Conservation (phyloP, 2,888 invertebrate species). For the Embidobia sp. region DNA sequence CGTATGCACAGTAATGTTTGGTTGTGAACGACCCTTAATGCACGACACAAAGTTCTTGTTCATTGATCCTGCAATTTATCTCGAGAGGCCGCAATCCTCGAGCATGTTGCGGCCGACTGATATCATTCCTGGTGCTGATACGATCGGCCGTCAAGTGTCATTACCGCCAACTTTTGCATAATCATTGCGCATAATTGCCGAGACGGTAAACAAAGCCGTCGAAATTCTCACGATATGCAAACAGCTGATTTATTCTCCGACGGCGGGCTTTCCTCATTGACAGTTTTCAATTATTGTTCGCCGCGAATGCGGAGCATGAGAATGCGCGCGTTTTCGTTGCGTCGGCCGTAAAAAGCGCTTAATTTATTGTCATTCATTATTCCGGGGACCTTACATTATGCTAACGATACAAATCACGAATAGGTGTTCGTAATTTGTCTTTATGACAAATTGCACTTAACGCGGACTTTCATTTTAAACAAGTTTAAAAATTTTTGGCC, state of each 20-base stretch:
- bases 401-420: constrained; percentile 39
- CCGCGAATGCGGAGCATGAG: constrained; percentile 17
- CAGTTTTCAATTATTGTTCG: constrained; percentile 31
- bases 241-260: constrained; percentile 25
- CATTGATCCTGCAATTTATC: constrained; percentile 56
- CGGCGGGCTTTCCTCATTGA: background rate
- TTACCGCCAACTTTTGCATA: constrained; percentile 46
- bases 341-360: background rate
- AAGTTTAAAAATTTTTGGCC: constrained; percentile 31
- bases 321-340: background rate
- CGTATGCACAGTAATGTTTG: background rate
- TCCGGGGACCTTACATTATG: constrained; percentile 26
- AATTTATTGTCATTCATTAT: constrained; percentile 44
- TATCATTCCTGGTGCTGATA: constrained; percentile 53
- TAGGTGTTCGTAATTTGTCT: constrained; percentile 45
- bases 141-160: constrained; percentile 52
- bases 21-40: constrained; percentile 19
- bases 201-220: constrained; percentile 47
- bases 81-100: constrained; percentile 29
- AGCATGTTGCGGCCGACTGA: constrained; percentile 38
- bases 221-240: constrained; percentile 30
- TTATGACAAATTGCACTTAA: constrained; percentile 49
- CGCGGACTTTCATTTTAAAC: constrained; percentile 40
- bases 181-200: constrained; percentile 46
- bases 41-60: constrained; percentile 54